A percentile compares a stretch with the other conserved stretches of the same genome.
phyloP scores from a whole-genome alignment of 1,140 invertebrate genomes.

The Camponotus vicinus region DNA sequence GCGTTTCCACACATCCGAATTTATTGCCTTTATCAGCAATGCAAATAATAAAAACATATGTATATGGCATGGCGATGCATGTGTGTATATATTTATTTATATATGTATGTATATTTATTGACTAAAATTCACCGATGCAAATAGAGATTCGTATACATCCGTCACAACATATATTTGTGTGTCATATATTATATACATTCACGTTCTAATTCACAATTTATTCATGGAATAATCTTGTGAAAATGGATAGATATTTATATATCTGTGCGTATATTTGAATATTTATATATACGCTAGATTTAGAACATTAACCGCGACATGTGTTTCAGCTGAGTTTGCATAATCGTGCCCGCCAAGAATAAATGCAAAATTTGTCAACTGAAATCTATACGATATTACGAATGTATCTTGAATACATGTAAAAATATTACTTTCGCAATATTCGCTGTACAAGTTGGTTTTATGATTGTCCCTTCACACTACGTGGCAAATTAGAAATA shows the following conservation, averaged over 20 bases:
- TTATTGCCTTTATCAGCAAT: slow-evolving; percentile 40
- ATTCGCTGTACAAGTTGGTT: neutral
- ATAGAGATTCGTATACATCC: slow-evolving; percentile 17
- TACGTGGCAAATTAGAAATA: neutral
- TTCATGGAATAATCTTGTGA: slow-evolving; percentile 44
- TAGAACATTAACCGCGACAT: slow-evolving; percentile 45
- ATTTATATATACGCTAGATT: slow-evolving; percentile 16
- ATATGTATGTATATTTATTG: slow-evolving; percentile 41
- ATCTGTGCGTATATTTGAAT: slow-evolving; percentile 38
- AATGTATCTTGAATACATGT: neutral
- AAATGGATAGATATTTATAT: slow-evolving; percentile 7
- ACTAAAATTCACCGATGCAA: slow-evolving; percentile 23
- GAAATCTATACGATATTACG: neutral
- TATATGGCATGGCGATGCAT: neutral
- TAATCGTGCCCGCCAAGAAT: neutral
- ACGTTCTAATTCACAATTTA: slow-evolving; percentile 52
- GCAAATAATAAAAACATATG: slow-evolving; percentile 37
- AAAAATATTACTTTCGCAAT: neutral
- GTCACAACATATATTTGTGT: slow-evolving; percentile 6
- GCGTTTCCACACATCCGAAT: slow-evolving; percentile 12
- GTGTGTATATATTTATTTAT: too few species aligned
- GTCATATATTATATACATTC: slow-evolving; percentile 27
- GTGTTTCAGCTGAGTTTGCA: slow-evolving; percentile 20
- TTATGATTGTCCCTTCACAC: neutral
- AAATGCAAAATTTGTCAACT: neutral